Base-by-base conservation (phyloP, 2,797 vertebrate species). In the Glossophaga mutica region DNA sequence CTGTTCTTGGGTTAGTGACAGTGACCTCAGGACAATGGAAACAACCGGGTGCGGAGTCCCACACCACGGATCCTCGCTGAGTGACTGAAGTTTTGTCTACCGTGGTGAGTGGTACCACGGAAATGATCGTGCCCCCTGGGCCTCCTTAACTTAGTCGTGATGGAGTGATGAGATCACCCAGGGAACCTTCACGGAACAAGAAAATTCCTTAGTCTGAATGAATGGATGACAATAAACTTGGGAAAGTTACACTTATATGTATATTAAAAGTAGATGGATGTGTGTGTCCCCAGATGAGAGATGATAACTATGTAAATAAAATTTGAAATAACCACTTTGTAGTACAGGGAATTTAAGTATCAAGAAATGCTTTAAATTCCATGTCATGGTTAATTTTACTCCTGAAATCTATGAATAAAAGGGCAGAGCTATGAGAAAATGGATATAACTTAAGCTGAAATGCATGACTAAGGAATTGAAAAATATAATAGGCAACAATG, bases 391-490 rank as follows among this genome's bases (percentile, higher is more conserved):
- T 93, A 91, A 97, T 93, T 96, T 95, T 95, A 95, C 87, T 96
- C 34, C 59, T 87, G 46, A 96, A 95, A 88, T 94, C 78, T 91
- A 96, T 81, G 70, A 95, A 94, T 55, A 76, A 87, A 94, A 94
- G 57, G 44, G 18, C 3, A 88, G 91, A 94, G 81, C 37, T 55
- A 68, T 15, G 9, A 82, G 50, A 59, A 79, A 81, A 48, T 24
- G 15, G 29, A 84, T 92, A 74, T 71, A 78, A 65, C 91, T 95
- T 83, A 90, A 73, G 32, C 74, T 81, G 29, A 96, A 93, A 92
- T 87, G 95, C 86, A 91, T 87, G 85, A 95, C 86, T 42, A 94
- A 95, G 52, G 89, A 97, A 91, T 83, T 92, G 74, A 93, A 96
- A 96, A 93, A 90, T 59, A 52, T 82, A 87, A 90, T 39, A 82